Evolutionary conservation across 2,888 invertebrate species (phyloP).

Genomic region (Chrysolina oricalcia): DNA sequence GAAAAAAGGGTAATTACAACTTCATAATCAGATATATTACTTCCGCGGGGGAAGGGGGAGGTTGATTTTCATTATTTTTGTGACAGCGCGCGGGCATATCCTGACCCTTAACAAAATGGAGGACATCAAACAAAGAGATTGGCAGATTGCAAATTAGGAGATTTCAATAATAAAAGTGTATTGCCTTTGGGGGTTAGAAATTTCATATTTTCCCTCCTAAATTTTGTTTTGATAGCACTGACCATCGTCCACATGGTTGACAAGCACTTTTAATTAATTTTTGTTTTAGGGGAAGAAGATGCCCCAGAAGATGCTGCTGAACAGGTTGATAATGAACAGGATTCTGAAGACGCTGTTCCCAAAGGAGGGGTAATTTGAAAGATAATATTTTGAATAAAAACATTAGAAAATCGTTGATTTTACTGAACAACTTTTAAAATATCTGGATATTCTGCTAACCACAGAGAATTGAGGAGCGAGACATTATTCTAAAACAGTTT

Average conservation of each 20-base stretch:
- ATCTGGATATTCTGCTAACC: too few species aligned
- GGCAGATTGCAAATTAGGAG: slow-evolving; percentile 75
- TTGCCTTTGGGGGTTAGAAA: slow-evolving; percentile 66
- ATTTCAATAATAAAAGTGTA: slow-evolving; percentile 52
- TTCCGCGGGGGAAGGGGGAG: slow-evolving; percentile 66
- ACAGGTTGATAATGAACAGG: slow-evolving; percentile 81
- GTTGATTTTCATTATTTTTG: slow-evolving; percentile 74
- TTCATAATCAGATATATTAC: slow-evolving; percentile 67
- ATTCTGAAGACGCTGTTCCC: slow-evolving; percentile 81
- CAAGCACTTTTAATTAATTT: slow-evolving; percentile 35
- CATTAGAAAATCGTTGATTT: background rate
- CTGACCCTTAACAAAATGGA: slow-evolving; percentile 87
- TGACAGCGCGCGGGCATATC: slow-evolving; percentile 78
- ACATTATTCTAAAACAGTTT: too few species aligned
- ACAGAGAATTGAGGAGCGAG: too few species aligned
- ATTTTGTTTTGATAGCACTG: slow-evolving; percentile 62
- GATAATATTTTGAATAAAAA: background rate
- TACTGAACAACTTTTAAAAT: too few species aligned
- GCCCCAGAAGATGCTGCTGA: slow-evolving; percentile 79
- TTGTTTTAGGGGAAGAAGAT: slow-evolving; percentile 78
- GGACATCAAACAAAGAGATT: slow-evolving; percentile 85
- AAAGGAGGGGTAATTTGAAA: slow-evolving; percentile 73
- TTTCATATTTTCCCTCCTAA: slow-evolving; percentile 68
- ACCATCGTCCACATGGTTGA: slow-evolving; percentile 68
- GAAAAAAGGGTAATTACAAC: slow-evolving; percentile 64